Percentiles rank a stretch among this genome's conserved stretches.
Conservation (phyloP, 2,113 vertebrate species). For the Raja brachyura region DNA sequence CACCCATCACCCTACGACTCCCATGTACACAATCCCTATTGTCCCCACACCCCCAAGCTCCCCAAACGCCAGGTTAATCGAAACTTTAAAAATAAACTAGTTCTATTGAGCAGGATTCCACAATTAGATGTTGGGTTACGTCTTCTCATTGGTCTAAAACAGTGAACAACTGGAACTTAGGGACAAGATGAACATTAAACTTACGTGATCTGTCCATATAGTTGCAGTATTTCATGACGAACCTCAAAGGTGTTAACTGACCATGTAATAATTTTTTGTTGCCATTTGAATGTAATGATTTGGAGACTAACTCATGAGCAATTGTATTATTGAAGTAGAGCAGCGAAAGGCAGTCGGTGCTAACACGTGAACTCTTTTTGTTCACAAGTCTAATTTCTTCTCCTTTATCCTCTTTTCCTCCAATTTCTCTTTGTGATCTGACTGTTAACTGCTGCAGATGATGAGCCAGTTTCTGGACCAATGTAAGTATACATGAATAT, state of each 20-base stretch:
- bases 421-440: conserved; percentile 44
- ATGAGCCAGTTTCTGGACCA: conserved; percentile 84
- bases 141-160: conserved; percentile 65
- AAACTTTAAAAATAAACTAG: background rate
- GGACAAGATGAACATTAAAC: conserved; percentile 64
- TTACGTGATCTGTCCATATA: conserved; percentile 68
- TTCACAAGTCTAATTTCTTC: conserved; percentile 9
- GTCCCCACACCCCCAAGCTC: no score
- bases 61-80: no score
- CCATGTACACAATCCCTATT: no score
- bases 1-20: no score
- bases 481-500: conserved; percentile 72
- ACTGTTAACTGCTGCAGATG: conserved; percentile 60
- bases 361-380: background rate
- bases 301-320: conserved; percentile 35
- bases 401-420: conserved; percentile 50
- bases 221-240: conserved; percentile 74
- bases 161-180: conserved; percentile 79
- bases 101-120: conserved; percentile 69
- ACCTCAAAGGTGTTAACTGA: conserved; percentile 68
- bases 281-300: conserved; percentile 35
- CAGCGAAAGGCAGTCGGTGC: background rate
- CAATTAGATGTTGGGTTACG: conserved; percentile 71
- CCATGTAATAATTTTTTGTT: conserved; percentile 40
- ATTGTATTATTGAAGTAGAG: conserved; percentile 9